A percentile compares a stretch with the other conserved stretches of the same genome.
These are phyloP conservation scores for Dasypogon diadema DNA, from an alignment of 2,888 invertebrate species.

Conservation along the genomic window DNA sequence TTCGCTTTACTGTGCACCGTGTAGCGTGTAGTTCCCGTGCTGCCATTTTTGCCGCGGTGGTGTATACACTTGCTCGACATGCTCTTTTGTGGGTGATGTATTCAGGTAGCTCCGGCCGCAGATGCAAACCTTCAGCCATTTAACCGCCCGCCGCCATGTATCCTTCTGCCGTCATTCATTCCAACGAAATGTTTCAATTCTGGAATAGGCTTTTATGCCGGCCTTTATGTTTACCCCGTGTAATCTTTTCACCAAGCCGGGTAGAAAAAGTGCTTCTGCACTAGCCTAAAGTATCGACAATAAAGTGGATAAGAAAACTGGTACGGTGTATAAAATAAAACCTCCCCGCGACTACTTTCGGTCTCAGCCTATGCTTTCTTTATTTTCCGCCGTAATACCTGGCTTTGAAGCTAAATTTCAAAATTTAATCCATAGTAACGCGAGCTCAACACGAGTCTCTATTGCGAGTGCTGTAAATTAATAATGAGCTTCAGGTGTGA, in stretches of 20 bases:
- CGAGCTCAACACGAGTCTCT: background rate
- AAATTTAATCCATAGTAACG: conserved; percentile 8
- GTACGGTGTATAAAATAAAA: background rate
- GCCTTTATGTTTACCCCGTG: conserved; percentile 4
- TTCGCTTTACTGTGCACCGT: background rate
- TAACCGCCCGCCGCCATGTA: conserved; percentile 1
- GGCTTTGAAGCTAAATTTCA: background rate
- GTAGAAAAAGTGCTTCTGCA: background rate
- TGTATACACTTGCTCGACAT: conserved; percentile 39
- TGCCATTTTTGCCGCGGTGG: background rate
- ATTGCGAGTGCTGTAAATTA: conserved; percentile 30
- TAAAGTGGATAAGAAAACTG: background rate
- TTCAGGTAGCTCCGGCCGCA: conserved; percentile 28
- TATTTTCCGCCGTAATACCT: background rate
- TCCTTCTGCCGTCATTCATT: background rate
- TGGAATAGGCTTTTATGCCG: conserved; percentile 49
- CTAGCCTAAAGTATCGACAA: background rate
- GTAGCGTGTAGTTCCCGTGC: background rate
- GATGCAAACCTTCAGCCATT: conserved; percentile 30
- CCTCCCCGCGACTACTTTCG: background rate
- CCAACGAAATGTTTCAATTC: conserved; percentile 51
- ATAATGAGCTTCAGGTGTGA: conserved; percentile 38
- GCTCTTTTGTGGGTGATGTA: conserved; percentile 25
- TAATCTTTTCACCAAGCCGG: conserved; percentile 10
- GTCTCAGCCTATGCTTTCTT: background rate